Percentiles rank a stretch among this genome's conserved stretches.
phyloP scores from a whole-genome alignment of 2,888 invertebrate species.

The Watsonalla cultraria region DNA sequence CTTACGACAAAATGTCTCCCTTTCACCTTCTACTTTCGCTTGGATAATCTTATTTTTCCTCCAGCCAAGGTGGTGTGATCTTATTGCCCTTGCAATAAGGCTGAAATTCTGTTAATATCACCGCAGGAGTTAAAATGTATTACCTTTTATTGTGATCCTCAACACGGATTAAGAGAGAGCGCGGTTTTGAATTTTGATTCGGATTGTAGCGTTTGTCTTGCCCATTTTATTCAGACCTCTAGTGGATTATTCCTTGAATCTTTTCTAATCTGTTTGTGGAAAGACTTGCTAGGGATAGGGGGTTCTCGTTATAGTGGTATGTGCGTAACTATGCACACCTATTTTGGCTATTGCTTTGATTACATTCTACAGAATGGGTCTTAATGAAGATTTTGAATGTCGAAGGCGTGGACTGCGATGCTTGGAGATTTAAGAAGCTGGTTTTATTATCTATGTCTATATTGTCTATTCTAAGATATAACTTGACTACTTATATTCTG shows the following conservation, averaged over 20 bases:
- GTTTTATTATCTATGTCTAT: neutral
- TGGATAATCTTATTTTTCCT: constrained; percentile 74
- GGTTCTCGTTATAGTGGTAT: constrained; percentile 42
- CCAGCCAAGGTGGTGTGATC: constrained; percentile 43
- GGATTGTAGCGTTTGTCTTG: constrained; percentile 64
- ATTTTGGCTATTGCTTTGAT: constrained; percentile 73
- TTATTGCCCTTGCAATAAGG: constrained; percentile 41
- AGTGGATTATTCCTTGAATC: constrained; percentile 49
- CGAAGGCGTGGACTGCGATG: constrained; percentile 49
- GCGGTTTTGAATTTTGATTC: constrained; percentile 79
- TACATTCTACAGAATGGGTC: constrained; percentile 66
- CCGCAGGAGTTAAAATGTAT: constrained; percentile 71
- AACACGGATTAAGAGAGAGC: constrained; percentile 78
- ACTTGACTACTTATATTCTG: neutral
- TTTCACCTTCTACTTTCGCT: constrained; percentile 78
- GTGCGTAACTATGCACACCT: constrained; percentile 68
- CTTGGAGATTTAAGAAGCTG: constrained; percentile 48
- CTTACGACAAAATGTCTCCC: constrained; percentile 72
- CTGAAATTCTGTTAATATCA: constrained; percentile 36
- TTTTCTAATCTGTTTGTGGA: constrained; percentile 37
- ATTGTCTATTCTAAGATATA: neutral
- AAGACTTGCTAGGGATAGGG: constrained; percentile 24
- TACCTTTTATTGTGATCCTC: constrained; percentile 79
- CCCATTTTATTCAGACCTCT: constrained; percentile 64
- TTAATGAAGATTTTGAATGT: constrained; percentile 72